Percentiles rank a stretch among this genome's conserved stretches.
Conservation (phyloP, 2,888 invertebrate species). For the Nycteola revayana region DNA sequence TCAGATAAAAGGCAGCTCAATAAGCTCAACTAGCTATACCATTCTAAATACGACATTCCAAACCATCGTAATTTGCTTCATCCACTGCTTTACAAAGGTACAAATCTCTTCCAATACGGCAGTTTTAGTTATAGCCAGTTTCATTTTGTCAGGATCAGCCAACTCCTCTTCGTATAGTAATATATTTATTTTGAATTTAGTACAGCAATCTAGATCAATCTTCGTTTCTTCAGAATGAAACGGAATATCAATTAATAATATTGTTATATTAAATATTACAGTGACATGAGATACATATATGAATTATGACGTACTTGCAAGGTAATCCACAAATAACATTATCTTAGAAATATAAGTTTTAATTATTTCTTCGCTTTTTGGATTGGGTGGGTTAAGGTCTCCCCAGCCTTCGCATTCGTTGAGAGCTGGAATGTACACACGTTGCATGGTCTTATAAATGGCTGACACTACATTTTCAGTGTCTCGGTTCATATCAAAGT, state of each 20-base stretch:
- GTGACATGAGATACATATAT: neutral
- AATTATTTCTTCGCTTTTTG: conserved; percentile 61
- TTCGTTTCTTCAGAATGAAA: conserved; percentile 80
- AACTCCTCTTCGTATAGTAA: conserved; percentile 82
- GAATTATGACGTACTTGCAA: conserved; percentile 56
- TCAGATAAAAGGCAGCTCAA: too few relatives aligned
- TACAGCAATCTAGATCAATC: conserved; percentile 83
- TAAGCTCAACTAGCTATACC: too few relatives aligned
- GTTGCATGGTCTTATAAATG: conserved; percentile 55
- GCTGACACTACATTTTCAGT: conserved; percentile 71
- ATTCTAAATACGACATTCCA: too few relatives aligned
- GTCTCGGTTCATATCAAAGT: conserved; percentile 60
- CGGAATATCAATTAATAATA: neutral
- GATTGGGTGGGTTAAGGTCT: conserved; percentile 71
- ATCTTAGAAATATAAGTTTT: conserved; percentile 65
- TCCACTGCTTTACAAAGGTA: conserved; percentile 85
- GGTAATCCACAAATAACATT: conserved; percentile 68
- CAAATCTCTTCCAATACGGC: conserved; percentile 84
- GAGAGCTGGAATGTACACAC: conserved; percentile 59
- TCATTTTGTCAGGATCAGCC: conserved; percentile 81
- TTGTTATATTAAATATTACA: neutral
- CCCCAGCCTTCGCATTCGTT: conserved; percentile 65
- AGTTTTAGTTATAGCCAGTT: conserved; percentile 80
- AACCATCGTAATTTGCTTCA: conserved; percentile 87
- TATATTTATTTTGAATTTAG: conserved; percentile 83